These are phyloP conservation scores for Battus philenor DNA, from an alignment of 1,140 invertebrate genomes.

Conservation along the genomic window DNA sequence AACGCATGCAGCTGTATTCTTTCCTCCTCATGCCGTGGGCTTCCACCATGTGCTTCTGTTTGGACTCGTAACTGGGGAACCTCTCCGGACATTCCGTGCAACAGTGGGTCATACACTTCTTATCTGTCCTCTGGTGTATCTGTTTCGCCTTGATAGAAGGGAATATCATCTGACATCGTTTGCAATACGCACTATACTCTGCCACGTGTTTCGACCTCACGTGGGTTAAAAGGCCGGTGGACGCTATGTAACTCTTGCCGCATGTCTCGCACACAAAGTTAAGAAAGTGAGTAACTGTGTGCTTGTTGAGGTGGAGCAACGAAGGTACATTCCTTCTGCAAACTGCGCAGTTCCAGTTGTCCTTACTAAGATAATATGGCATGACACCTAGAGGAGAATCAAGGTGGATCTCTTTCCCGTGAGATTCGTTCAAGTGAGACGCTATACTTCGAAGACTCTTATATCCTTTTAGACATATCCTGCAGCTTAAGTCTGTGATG, in stretches of 20 bases:
- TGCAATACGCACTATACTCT: constrained; percentile 7
- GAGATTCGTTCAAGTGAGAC: constrained; percentile 22
- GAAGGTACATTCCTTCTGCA: constrained; percentile 24
- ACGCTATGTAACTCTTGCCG: constrained; percentile 35
- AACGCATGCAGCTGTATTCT: constrained; percentile 22
- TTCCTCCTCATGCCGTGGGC: constrained; percentile 20
- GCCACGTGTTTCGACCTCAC: constrained; percentile 27
- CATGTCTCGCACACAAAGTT: constrained; percentile 40
- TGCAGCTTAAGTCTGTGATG: constrained; percentile 30
- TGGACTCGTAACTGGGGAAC: constrained; percentile 21
- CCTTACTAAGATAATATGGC: constrained; percentile 28
- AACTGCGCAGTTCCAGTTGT: constrained; percentile 29
- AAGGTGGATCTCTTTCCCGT: constrained; percentile 23
- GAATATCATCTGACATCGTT: constrained; percentile 6
- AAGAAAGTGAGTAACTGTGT: constrained; percentile 34
- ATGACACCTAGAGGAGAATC: constrained; percentile 27
- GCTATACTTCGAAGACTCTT: constrained; percentile 25
- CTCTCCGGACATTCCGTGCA: constrained; percentile 23
- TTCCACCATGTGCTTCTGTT: constrained; percentile 20
- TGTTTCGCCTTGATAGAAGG: constrained; percentile 7
- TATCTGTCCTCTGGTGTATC: constrained; percentile 5
- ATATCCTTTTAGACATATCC: constrained; percentile 23
- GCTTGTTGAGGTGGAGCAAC: constrained; percentile 29
- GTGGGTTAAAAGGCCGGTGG: constrained; percentile 25
- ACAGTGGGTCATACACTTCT: constrained; percentile 7